Percentiles rank a stretch among this genome's conserved stretches.
phyloP scores from a whole-genome alignment of 2,113 vertebrate genomes.

The Anolis sagrei region DNA sequence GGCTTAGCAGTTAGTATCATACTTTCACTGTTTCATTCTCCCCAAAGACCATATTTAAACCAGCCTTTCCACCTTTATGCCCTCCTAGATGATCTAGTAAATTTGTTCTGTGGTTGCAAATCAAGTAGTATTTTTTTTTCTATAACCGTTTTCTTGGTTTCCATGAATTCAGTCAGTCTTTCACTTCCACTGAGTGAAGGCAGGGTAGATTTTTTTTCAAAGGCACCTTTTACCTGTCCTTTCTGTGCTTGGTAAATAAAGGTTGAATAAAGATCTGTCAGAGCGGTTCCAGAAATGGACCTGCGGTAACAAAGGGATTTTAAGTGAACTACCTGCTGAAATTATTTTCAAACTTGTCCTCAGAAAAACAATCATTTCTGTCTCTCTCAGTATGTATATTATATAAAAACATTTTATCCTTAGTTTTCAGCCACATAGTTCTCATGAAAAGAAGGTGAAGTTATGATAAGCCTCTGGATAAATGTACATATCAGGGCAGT shows the following conservation, averaged over 20 bases:
- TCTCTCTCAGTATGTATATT: constrained; percentile 47
- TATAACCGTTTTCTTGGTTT: constrained; percentile 35
- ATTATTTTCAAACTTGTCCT: constrained; percentile 45
- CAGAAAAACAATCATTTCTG: constrained; percentile 39
- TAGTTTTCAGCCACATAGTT: constrained; percentile 45
- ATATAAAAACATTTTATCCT: constrained; percentile 56
- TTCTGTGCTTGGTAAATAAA: constrained; percentile 26
- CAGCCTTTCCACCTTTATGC: not conserved
- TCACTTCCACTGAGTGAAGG: not conserved
- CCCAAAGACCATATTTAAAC: not conserved
- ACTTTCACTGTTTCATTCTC: not conserved
- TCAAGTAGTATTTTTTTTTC: not conserved
- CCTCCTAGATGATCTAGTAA: not conserved
- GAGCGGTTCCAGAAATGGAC: constrained; percentile 40
- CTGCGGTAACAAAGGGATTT: constrained; percentile 43
- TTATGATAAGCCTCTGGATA: not conserved
- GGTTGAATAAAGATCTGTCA: constrained; percentile 38
- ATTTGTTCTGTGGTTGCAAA: rapidly evolving
- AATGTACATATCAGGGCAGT: constrained; percentile 8
- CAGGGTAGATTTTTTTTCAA: constrained; percentile 31
- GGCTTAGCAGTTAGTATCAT: no score
- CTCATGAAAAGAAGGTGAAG: constrained; percentile 15
- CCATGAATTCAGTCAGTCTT: constrained; percentile 32
- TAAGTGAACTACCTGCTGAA: constrained; percentile 32
- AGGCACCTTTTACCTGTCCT: constrained; percentile 34